Evolutionary conservation across 2,888 invertebrate genomes (phyloP).

Genomic region (Gastracanthus pulcherrimus): DNA sequence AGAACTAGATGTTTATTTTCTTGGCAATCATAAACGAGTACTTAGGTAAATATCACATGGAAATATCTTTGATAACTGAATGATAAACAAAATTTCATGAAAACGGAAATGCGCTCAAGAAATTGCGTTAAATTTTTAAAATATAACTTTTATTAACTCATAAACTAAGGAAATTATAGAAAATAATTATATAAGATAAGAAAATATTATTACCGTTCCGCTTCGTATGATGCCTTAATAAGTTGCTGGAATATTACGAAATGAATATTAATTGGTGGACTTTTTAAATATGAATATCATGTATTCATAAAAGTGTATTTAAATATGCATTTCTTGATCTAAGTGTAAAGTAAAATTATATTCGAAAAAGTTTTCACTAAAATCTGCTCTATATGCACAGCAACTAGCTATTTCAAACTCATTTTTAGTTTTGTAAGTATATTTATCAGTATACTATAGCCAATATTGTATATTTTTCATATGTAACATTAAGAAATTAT

Average conservation of each 20-base stretch:
- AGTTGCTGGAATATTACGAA: constrained; percentile 4
- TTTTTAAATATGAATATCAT: constrained; percentile 18
- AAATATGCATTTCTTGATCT: not conserved
- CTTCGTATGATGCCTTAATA: constrained; percentile 1
- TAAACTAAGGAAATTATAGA: constrained; percentile 22
- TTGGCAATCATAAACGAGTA: not conserved
- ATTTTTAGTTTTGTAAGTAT: too few species aligned
- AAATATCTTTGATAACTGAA: not conserved
- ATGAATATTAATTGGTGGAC: not conserved
- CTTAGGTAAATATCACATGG: not conserved
- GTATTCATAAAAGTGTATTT: not conserved
- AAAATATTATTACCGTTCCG: not conserved
- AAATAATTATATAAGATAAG: not conserved
- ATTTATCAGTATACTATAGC: too few species aligned
- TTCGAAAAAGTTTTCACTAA: not conserved
- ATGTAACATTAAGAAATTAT: not conserved
- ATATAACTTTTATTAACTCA: not conserved
- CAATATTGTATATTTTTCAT: too few species aligned
- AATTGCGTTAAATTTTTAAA: not conserved
- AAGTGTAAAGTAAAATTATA: not conserved
- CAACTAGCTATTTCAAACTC: too few species aligned
- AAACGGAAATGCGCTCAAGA: not conserved
- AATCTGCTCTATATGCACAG: too few species aligned
- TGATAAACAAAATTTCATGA: not conserved
- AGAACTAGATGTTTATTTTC: not conserved